These are phyloP conservation scores for Prionailurus bengalensis DNA, from an alignment of 2,113 vertebrate genomes.

Conservation along the genomic window DNA sequence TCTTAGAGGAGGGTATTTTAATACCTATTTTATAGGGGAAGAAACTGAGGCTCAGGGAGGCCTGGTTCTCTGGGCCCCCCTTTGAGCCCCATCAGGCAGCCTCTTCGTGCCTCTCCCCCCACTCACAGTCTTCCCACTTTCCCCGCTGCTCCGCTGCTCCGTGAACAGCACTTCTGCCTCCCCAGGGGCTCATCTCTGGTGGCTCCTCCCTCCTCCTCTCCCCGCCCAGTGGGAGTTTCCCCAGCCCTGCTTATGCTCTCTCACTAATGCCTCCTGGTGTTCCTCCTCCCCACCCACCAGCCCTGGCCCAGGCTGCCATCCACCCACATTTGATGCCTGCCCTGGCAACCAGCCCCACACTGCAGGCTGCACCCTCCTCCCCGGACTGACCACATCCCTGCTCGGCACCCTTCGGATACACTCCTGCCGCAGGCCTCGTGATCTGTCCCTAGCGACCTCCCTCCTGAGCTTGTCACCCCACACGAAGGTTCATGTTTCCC, in stretches of 20 bases:
- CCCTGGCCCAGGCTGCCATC: not conserved
- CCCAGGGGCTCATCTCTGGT: too few relatives aligned
- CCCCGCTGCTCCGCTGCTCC: not conserved
- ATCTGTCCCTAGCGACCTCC: not conserved
- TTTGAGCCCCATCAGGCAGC: not conserved
- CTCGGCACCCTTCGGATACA: not conserved
- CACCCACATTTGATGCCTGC: too few relatives aligned
- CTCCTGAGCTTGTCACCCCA: not conserved
- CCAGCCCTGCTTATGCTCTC: not conserved
- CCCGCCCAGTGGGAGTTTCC: not conserved
- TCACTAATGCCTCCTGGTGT: not conserved
- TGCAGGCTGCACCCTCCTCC: fast-evolving
- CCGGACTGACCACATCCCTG: not conserved
- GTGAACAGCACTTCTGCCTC: fast-evolving
- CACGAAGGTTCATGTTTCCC: fast-evolving
- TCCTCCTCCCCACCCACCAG: not conserved
- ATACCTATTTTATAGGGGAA: not conserved
- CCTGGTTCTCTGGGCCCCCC: not conserved
- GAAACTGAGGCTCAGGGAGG: not conserved
- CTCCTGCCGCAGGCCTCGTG: fast-evolving
- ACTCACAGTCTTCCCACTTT: not conserved
- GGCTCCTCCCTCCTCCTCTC: not conserved
- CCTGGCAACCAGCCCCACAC: not conserved
- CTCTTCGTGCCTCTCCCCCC: not conserved
- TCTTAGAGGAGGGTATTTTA: not conserved